phyloP scores from a whole-genome alignment of 1,140 invertebrate genomes.

The Zaprionus tsacasi region DNA sequence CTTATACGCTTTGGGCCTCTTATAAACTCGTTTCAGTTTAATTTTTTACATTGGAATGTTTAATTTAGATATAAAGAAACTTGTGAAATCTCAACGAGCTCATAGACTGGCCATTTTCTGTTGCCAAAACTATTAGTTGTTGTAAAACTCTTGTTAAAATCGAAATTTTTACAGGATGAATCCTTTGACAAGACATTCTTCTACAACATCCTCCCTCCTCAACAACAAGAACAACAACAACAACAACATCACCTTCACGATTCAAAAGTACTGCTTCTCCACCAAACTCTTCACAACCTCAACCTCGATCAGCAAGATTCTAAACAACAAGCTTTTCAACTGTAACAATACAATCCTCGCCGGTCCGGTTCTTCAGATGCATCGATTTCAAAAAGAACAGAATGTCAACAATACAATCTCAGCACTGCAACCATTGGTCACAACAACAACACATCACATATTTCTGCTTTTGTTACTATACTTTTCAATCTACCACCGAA shows the following conservation, averaged over 20 bases:
- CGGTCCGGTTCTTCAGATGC: constrained; percentile 49
- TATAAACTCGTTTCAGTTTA: neutral
- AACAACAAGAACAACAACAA: constrained; percentile 64
- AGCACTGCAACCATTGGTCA: constrained; percentile 19
- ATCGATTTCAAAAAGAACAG: constrained; percentile 16
- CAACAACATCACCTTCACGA: constrained; percentile 58
- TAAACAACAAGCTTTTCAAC: constrained; percentile 57
- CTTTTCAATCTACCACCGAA: constrained; percentile 9
- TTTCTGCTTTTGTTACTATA: constrained; percentile 12
- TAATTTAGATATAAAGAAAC: neutral
- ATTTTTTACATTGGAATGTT: neutral
- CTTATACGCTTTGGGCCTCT: neutral
- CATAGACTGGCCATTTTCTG: constrained; percentile 2
- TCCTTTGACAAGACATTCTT: constrained; percentile 64
- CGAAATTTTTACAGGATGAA: constrained; percentile 68
- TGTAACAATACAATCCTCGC: constrained; percentile 49
- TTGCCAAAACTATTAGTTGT: constrained; percentile 34
- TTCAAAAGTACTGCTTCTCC: constrained; percentile 41
- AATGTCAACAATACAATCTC: constrained; percentile 6
- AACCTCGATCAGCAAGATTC: constrained; percentile 50
- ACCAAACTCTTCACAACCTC: constrained; percentile 62
- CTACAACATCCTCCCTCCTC: constrained; percentile 65
- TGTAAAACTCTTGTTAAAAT: constrained; percentile 60
- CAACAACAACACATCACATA: constrained; percentile 32
- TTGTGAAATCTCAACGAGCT: neutral